These are phyloP conservation scores for Tortrix viridana DNA, from an alignment of 2,888 invertebrate species.

Conservation along the genomic window DNA sequence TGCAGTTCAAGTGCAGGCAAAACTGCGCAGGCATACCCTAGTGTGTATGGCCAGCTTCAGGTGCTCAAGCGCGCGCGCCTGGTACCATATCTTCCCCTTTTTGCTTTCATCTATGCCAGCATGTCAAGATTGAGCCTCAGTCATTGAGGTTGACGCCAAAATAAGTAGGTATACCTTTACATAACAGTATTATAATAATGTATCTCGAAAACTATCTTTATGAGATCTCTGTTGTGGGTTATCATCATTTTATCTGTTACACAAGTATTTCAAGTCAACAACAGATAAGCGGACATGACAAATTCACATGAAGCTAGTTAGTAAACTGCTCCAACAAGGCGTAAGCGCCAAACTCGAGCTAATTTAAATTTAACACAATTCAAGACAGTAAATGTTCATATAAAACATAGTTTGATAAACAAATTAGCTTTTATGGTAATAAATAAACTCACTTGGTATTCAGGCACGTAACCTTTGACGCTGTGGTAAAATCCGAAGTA, in stretches of 20 bases:
- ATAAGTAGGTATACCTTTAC: too few species aligned
- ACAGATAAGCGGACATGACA: slow-evolving; percentile 15
- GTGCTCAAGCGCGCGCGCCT: too few species aligned
- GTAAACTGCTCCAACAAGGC: too few species aligned
- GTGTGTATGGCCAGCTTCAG: too few species aligned
- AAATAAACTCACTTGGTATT: slow-evolving; percentile 80
- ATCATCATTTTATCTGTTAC: slow-evolving; percentile 6
- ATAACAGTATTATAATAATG: too few species aligned
- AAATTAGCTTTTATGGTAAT: neutral
- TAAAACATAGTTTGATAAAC: slow-evolving; percentile 17
- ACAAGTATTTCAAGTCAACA: slow-evolving; percentile 15
- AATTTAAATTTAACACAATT: neutral
- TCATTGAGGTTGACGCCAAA: too few species aligned
- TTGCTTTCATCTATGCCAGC: too few species aligned
- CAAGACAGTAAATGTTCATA: neutral
- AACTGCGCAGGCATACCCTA: too few species aligned
- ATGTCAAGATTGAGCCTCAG: too few species aligned
- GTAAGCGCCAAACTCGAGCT: neutral
- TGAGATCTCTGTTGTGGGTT: slow-evolving; percentile 2
- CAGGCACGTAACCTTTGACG: slow-evolving; percentile 89
- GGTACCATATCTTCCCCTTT: too few species aligned
- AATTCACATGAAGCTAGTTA: too few species aligned
- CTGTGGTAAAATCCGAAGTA: slow-evolving; percentile 98
- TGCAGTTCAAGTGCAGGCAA: too few species aligned
- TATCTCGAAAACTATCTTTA: neutral